phyloP scores from a whole-genome alignment of 1,140 invertebrate species.

The Olivierus martensii region DNA sequence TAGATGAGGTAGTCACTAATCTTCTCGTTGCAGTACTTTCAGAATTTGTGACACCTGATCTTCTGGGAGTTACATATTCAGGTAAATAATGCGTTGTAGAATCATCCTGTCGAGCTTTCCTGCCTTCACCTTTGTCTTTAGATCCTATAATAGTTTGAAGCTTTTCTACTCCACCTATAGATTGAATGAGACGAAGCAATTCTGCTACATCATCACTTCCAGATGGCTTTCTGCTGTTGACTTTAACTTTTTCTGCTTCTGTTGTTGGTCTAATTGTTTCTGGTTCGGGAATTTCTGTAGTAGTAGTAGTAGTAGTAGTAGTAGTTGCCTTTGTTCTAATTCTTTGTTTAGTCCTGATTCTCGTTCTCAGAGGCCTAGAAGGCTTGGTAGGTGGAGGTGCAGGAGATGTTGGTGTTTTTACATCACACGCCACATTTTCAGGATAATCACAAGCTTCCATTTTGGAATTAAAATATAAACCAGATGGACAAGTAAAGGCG shows the following conservation, averaged over 20 bases:
- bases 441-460: conserved; percentile 86
- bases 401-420: conserved; percentile 2
- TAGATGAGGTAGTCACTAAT: too few species aligned
- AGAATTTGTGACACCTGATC: not conserved
- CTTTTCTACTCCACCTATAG: conserved; percentile 14
- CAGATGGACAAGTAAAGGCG: conserved; percentile 83
- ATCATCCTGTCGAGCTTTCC: not conserved
- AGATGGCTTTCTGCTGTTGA: not conserved
- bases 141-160: conserved; percentile 12
- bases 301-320: conserved; percentile 9
- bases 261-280: not conserved
- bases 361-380: not conserved
- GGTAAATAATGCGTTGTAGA: conserved; percentile 1
- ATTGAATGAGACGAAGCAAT: conserved; percentile 11
- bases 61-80: conserved; percentile 5
- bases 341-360: conserved; percentile 1
- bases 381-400: conserved; percentile 3
- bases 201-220: conserved; percentile 10
- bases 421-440: conserved; percentile 63
- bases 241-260: not conserved
- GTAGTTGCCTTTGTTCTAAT: not conserved
- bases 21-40: too few species aligned
- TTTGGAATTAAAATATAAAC: conserved; percentile 75
- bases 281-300: not conserved
- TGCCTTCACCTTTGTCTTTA: conserved; percentile 6